Evolutionary conservation across 2,113 vertebrate species (phyloP).

Genomic region (Labeo catla): DNA sequence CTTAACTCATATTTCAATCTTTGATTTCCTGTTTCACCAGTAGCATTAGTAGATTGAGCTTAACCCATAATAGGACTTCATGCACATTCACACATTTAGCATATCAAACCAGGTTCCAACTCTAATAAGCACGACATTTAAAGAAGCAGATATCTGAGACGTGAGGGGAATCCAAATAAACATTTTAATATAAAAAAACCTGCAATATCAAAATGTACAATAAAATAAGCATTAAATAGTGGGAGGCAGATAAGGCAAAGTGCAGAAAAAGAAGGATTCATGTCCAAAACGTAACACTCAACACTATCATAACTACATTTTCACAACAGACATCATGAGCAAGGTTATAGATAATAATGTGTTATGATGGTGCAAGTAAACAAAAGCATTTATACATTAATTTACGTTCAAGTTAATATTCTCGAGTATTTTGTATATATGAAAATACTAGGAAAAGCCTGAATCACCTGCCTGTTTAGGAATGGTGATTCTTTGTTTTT

Average conservation of each 20-base stretch:
- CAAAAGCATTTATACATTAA: too few species aligned
- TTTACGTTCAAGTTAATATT: too few species aligned
- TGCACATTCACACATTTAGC: background rate
- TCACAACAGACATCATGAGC: background rate
- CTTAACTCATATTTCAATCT: background rate
- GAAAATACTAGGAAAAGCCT: too few species aligned
- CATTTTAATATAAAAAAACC: background rate
- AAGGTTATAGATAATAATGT: background rate
- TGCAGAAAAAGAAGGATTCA: background rate
- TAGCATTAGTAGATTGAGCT: background rate
- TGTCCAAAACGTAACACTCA: background rate
- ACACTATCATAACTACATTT: background rate
- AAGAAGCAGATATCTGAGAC: background rate
- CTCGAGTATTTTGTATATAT: too few species aligned
- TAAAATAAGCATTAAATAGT: background rate
- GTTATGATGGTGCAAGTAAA: too few species aligned
- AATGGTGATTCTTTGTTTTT: too few species aligned
- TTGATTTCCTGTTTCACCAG: background rate
- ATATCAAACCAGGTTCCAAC: background rate
- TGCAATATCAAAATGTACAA: background rate
- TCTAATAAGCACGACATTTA: background rate
- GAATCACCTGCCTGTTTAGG: too few species aligned
- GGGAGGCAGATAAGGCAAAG: background rate
- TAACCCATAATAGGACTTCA: background rate
- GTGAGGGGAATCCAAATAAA: background rate